phyloP scores from a whole-genome alignment of 2,113 vertebrate species.

The Phainopepla nitens region DNA sequence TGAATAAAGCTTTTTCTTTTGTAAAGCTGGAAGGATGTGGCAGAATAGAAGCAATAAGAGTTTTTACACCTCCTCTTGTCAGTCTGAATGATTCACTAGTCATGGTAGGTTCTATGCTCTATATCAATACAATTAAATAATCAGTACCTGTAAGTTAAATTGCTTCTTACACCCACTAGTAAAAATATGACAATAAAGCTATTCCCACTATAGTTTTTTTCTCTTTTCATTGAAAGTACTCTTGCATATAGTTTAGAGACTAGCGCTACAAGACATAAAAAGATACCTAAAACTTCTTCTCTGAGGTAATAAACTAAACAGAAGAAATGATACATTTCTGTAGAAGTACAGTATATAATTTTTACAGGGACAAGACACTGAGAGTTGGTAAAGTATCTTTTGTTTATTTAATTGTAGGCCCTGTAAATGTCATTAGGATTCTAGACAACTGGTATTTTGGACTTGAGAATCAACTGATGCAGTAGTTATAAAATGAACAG shows the following conservation, averaged over 20 bases:
- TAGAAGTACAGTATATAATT: conserved; percentile 17
- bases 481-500: not conserved
- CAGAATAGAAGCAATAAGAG: conserved; percentile 62
- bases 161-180: conserved; percentile 74
- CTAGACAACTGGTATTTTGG: conserved; percentile 11
- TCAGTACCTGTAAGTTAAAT: conserved; percentile 81
- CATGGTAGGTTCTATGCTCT: conserved; percentile 67
- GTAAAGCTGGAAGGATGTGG: conserved; percentile 40
- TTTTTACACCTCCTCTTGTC: conserved; percentile 74
- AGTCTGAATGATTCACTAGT: conserved; percentile 73
- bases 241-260: conserved; percentile 69
- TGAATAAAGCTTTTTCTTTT: conserved; percentile 61
- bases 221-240: conserved; percentile 69
- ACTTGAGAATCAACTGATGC: conserved; percentile 8
- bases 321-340: conserved; percentile 45
- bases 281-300: conserved; percentile 66
- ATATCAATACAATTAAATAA: conserved; percentile 80
- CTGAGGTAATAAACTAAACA: conserved; percentile 26
- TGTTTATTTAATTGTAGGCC: conserved; percentile 48
- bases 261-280: conserved; percentile 64
- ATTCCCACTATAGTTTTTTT: conserved; percentile 66
- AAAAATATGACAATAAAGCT: conserved; percentile 77
- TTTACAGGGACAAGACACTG: not conserved
- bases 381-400: conserved; percentile 22
- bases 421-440: conserved; percentile 16